A percentile compares a stretch with the other conserved stretches of the same genome.
phyloP scores from a whole-genome alignment of 2,888 invertebrate genomes.

The Megaustenia siamemsis region DNA sequence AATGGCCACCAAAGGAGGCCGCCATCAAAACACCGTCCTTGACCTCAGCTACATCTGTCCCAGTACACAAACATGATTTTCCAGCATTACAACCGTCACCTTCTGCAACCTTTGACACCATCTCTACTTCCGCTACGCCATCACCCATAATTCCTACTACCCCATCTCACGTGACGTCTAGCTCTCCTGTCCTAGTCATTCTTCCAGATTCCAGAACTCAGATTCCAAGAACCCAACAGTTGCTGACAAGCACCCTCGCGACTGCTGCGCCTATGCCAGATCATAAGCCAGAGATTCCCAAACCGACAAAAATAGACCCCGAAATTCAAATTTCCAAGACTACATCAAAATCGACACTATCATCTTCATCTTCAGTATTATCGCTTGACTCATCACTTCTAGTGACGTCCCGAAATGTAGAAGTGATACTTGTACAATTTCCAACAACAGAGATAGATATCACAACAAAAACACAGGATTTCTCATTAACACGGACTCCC shows the following conservation, averaged over 20 bases:
- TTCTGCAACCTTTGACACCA: not conserved
- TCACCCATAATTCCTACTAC: not conserved
- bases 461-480: too few species aligned
- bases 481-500: too few species aligned
- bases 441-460: too few species aligned
- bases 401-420: slow-evolving; percentile 11
- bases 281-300: not conserved
- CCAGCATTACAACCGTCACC: not conserved
- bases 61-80: not conserved
- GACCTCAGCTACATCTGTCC: not conserved
- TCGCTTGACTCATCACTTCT: too few species aligned
- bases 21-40: not conserved
- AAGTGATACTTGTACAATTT: not conserved
- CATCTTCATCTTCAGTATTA: not conserved
- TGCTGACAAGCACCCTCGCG: too few species aligned
- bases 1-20: not conserved
- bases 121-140: not conserved
- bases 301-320: not conserved
- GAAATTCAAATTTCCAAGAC: not conserved
- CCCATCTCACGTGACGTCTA: not conserved
- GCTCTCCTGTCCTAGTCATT: not conserved
- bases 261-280: too few species aligned
- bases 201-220: not conserved
- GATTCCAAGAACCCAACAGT: not conserved
- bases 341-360: not conserved